A percentile compares a stretch with the other conserved stretches of the same genome.
These are phyloP conservation scores for Achlya flavicornis DNA, from an alignment of 2,888 invertebrate genomes.

Conservation along the genomic window DNA sequence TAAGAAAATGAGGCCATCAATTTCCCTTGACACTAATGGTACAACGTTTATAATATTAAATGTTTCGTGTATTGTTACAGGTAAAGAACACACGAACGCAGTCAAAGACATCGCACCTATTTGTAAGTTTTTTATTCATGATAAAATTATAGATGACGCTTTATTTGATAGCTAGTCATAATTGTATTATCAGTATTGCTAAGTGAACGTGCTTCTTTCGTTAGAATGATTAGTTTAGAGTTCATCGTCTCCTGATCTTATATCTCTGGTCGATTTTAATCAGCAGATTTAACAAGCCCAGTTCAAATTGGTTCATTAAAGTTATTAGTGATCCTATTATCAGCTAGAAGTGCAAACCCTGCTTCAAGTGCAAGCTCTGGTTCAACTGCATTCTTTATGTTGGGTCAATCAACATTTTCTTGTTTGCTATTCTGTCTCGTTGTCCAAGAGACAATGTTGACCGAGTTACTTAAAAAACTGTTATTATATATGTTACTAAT, in stretches of 20 bases:
- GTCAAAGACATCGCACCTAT: not conserved
- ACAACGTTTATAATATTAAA: slow-evolving; percentile 29
- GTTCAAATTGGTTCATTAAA: not conserved
- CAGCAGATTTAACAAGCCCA: not conserved
- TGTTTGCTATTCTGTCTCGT: too few species aligned
- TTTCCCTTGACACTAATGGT: slow-evolving; percentile 47
- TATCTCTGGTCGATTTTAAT: too few species aligned
- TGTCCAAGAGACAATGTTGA: too few species aligned
- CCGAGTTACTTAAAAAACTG: too few species aligned
- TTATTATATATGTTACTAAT: too few species aligned
- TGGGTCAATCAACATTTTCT: too few species aligned
- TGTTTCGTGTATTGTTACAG: slow-evolving; percentile 41
- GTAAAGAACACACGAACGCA: slow-evolving; percentile 26
- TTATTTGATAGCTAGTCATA: too few species aligned
- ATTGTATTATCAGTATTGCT: too few species aligned
- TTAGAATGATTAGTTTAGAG: too few species aligned
- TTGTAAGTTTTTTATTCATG: slow-evolving; percentile 10
- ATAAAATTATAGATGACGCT: slow-evolving; percentile 4
- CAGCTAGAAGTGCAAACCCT: not conserved
- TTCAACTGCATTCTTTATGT: not conserved
- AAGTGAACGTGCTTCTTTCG: too few species aligned
- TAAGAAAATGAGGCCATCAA: slow-evolving; percentile 37
- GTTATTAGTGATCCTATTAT: not conserved
- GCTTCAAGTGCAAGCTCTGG: not conserved
- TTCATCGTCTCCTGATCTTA: too few species aligned